A percentile compares a stretch with the other conserved stretches of the same genome.
Conservation (phyloP, 2,113 vertebrate species). For the Leptodactylus fuscus region DNA sequence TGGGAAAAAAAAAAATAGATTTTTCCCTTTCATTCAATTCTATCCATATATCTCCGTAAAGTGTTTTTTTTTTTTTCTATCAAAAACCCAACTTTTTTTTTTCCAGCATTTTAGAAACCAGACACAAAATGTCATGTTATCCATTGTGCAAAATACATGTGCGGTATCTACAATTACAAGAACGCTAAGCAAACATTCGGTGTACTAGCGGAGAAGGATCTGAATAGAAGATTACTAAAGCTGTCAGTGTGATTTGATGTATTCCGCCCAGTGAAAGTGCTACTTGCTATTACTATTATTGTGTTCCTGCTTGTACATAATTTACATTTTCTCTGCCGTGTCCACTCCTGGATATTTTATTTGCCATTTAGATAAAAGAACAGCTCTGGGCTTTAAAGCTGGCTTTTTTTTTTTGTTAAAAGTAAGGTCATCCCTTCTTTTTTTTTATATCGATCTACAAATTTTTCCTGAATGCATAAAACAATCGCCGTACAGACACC, state of each 20-base stretch:
- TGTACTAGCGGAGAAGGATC: neutral
- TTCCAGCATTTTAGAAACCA: neutral
- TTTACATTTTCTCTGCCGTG: constrained; percentile 20
- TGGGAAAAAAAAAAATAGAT: too few relatives aligned
- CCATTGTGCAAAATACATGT: neutral
- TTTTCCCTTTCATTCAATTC: too few relatives aligned
- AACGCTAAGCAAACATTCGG: constrained; percentile 6
- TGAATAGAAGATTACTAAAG: constrained; percentile 10
- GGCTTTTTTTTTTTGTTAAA: too few relatives aligned
- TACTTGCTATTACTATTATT: constrained; percentile 32
- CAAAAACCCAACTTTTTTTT: too few relatives aligned
- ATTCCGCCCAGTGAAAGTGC: constrained; percentile 33
- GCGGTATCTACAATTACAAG: constrained; percentile 22
- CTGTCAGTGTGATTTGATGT: constrained; percentile 15
- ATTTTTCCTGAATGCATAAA: too few relatives aligned
- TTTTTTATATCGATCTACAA: too few relatives aligned
- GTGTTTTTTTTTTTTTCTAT: too few relatives aligned
- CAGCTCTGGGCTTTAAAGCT: neutral
- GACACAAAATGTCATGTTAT: constrained; percentile 6
- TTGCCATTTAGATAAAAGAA: constrained; percentile 7
- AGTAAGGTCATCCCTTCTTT: too few relatives aligned
- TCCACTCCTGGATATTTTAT: neutral
- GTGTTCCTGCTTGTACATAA: constrained; percentile 18
- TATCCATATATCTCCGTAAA: too few relatives aligned
- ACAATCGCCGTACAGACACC: too few relatives aligned